Evolutionary conservation across 2,797 vertebrate species (phyloP).

Genomic region (Pseudochirops cupreus): DNA sequence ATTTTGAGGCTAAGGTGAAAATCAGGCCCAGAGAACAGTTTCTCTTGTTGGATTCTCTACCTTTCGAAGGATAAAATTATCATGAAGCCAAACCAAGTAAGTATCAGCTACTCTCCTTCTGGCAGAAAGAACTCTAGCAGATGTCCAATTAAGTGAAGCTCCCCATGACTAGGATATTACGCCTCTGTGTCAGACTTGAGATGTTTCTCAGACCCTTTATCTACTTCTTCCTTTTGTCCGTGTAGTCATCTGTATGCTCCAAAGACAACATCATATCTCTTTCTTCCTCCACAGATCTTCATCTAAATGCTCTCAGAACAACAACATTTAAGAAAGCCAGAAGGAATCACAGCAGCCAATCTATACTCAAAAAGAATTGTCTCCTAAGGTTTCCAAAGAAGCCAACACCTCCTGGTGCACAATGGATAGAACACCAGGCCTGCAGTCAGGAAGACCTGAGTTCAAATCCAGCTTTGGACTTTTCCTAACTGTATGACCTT

Average conservation of each 20-base stretch:
- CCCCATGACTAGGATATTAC: not conserved
- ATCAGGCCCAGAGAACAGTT: not conserved
- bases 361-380: not conserved
- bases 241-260: not conserved
- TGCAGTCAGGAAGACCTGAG: not conserved
- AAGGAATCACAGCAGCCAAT: not conserved
- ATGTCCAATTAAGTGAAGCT: not conserved
- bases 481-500: not conserved
- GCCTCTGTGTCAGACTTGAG: not conserved
- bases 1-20: not conserved
- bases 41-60: not conserved
- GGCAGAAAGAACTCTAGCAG: not conserved
- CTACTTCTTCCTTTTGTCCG: not conserved
- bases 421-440: not conserved
- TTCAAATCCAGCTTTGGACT: not conserved
- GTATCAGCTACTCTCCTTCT: not conserved
- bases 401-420: not conserved
- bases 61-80: not conserved
- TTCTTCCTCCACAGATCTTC: not conserved
- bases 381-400: not conserved
- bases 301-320: not conserved
- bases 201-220: not conserved
- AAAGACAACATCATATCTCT: not conserved
- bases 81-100: not conserved
- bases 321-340: not conserved